Evolutionary conservation across 2,113 vertebrate genomes (phyloP).

Genomic region (Pandion haliaetus): DNA sequence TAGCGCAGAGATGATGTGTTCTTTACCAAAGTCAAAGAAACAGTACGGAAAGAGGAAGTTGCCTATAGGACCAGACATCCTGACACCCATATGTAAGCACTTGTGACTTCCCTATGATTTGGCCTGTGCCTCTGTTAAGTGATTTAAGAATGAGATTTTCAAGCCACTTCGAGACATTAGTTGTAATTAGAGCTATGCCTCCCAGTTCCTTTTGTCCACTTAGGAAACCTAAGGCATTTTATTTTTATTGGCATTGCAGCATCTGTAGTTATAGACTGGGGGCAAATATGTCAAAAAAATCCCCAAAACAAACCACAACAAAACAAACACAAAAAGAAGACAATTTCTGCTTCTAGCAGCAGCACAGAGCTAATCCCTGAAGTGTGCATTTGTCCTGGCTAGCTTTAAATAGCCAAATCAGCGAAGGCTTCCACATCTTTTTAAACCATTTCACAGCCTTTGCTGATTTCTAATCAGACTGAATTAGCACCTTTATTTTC

Average conservation of each 20-base stretch:
- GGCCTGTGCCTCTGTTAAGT: background rate
- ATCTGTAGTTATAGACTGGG: background rate
- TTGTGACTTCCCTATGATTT: background rate
- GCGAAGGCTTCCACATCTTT: background rate
- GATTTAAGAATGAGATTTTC: background rate
- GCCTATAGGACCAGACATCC: background rate
- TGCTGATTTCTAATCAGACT: background rate
- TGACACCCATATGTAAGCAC: background rate
- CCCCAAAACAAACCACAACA: background rate
- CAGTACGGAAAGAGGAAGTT: background rate
- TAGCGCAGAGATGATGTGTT: background rate
- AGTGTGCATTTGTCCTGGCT: background rate
- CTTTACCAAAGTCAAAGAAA: background rate
- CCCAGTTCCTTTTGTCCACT: background rate
- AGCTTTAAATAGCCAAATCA: background rate
- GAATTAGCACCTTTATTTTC: slow-evolving; percentile 4
- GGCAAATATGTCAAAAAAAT: background rate
- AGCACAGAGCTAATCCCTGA: background rate
- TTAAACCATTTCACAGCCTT: background rate
- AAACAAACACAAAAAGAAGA: background rate
- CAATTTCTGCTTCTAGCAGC: background rate
- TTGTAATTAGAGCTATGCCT: background rate
- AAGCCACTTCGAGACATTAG: background rate
- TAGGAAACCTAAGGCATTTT: background rate
- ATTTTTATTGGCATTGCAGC: background rate